phyloP scores from a whole-genome alignment of 2,888 invertebrate species.

The Theristus sp. region DNA sequence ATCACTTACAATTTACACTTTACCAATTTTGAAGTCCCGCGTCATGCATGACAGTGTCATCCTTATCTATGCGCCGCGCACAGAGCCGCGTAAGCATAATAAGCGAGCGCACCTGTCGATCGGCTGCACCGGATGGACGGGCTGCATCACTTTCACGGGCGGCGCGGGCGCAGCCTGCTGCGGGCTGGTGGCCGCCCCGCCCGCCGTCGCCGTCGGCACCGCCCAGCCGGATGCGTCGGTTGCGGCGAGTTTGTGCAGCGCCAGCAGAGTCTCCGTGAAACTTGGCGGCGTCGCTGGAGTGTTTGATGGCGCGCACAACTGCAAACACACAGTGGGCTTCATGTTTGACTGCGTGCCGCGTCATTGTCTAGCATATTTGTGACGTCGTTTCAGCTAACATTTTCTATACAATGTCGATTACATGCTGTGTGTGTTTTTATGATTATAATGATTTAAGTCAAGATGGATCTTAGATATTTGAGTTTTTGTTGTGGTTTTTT shows the following conservation, averaged over 20 bases:
- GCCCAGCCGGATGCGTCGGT: background rate
- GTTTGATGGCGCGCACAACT: conserved; percentile 77
- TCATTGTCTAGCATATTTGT: no score
- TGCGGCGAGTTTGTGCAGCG: conserved; percentile 38
- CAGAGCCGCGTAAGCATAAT: no score
- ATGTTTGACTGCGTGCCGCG: no score
- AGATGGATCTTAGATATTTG: no score
- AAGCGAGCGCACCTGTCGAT: background rate
- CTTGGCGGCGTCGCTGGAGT: conserved; percentile 84
- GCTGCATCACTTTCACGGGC: background rate
- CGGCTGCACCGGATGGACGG: background rate
- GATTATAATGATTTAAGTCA: no score
- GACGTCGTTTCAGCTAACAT: no score
- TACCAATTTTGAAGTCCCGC: no score
- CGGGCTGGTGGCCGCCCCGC: background rate
- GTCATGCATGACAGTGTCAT: no score
- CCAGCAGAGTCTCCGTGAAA: conserved; percentile 70
- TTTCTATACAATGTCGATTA: background rate
- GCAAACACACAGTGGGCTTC: conserved; percentile 17
- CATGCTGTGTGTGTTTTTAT: background rate
- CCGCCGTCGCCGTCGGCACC: background rate
- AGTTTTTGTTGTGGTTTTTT: no score
- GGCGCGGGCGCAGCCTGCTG: background rate
- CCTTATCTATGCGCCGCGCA: no score
- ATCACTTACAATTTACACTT: no score